Conservation (phyloP, 2,113 vertebrate genomes). For the Salvelinus fontinalis region DNA sequence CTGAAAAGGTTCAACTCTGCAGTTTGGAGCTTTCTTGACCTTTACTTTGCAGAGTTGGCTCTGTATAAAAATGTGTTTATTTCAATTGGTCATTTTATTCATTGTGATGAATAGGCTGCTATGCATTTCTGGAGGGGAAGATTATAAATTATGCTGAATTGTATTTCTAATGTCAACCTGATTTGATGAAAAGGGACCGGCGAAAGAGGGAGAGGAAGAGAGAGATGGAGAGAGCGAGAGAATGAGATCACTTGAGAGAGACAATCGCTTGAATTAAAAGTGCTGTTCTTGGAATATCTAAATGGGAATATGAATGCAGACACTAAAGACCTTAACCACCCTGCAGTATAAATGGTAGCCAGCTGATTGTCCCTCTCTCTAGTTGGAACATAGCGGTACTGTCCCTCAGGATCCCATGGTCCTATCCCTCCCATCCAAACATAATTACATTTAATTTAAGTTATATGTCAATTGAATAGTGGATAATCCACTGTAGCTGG, state of each 20-base stretch:
- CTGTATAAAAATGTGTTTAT: not conserved
- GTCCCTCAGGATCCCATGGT: conserved; percentile 12
- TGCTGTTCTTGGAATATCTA: not conserved
- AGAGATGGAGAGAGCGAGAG: not conserved
- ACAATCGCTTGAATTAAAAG: not conserved
- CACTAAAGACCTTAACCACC: not conserved
- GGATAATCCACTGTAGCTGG: conserved; percentile 56
- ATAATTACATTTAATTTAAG: conserved; percentile 31
- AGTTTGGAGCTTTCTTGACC: not conserved
- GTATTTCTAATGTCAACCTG: not conserved
- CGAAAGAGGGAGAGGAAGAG: not conserved
- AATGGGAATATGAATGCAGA: not conserved
- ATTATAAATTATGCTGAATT: not conserved
- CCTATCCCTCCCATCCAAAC: not conserved
- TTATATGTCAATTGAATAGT: conserved; percentile 50
- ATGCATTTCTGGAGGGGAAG: not conserved
- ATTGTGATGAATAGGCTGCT: too few species aligned
- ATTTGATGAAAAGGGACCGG: not conserved
- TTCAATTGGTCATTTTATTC: not conserved
- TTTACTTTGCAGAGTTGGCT: not conserved
- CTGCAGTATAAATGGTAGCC: not conserved
- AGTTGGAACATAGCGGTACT: not conserved
- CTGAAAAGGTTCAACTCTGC: not conserved
- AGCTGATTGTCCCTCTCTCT: not conserved
- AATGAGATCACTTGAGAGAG: not conserved